Conservation (phyloP, 2,888 invertebrate species). For the Rotaria sp. region DNA sequence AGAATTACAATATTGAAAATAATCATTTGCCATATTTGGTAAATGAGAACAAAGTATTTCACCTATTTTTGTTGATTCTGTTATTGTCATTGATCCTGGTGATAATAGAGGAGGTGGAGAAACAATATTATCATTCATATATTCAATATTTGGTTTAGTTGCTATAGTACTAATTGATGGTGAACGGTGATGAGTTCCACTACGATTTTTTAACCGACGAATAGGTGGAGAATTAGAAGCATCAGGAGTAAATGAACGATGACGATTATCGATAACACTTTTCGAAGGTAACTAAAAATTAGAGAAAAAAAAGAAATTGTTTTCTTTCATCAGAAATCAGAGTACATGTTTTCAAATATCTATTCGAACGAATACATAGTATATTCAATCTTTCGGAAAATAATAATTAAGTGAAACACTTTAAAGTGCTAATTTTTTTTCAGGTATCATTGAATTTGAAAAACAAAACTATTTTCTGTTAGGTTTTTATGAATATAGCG, state of each 20-base stretch:
- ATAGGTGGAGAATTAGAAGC: not conserved
- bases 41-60: constrained; percentile 30
- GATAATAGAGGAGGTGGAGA: not conserved
- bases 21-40: constrained; percentile 41
- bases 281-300: not conserved
- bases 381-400: too few species aligned
- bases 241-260: constrained; percentile 8
- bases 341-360: too few species aligned
- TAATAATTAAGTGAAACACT: too few species aligned
- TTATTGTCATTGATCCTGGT: not conserved
- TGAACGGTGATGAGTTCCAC: not conserved
- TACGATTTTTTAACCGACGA: not conserved
- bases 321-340: too few species aligned
- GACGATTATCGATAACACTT: not conserved
- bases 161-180: not conserved
- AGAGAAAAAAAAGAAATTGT: not conserved
- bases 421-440: too few species aligned
- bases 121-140: not conserved
- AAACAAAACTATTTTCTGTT: too few species aligned
- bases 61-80: not conserved
- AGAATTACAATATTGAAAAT: constrained; percentile 33
- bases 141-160: not conserved
- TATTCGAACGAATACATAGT: too few species aligned
- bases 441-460: too few species aligned
- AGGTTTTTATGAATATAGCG: too few species aligned